A percentile compares a stretch with the other conserved stretches of the same genome.
These are phyloP conservation scores for Enteromius afrohamiltoni DNA, from an alignment of 2,797 vertebrate species.

Conservation along the genomic window DNA sequence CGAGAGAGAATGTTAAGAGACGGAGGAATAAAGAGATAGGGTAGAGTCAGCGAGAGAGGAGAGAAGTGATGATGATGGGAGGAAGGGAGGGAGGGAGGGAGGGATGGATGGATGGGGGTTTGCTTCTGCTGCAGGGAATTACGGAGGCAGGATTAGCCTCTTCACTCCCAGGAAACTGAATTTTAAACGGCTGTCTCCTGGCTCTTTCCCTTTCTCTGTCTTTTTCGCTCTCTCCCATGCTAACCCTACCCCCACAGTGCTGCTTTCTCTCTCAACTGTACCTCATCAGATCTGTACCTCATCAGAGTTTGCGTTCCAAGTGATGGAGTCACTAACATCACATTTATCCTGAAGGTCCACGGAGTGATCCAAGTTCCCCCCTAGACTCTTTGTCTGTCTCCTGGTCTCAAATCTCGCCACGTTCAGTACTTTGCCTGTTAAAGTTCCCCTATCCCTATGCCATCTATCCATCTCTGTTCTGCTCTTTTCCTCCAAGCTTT, in stretches of 20 bases:
- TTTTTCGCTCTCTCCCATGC: constrained; percentile 69
- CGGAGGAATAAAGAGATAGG: constrained; percentile 71
- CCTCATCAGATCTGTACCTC: constrained; percentile 53
- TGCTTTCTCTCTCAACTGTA: constrained; percentile 49
- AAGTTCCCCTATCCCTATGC: not conserved
- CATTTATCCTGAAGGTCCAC: constrained; percentile 46
- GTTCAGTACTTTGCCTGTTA: constrained; percentile 26
- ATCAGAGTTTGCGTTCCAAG: constrained; percentile 53
- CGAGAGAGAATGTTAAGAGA: constrained; percentile 59
- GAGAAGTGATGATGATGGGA: constrained; percentile 56
- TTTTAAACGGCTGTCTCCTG: constrained; percentile 96
- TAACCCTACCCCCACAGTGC: constrained; percentile 45
- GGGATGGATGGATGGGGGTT: constrained; percentile 79
- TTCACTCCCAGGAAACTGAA: constrained; percentile 99
- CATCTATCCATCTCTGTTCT: constrained; percentile 1
- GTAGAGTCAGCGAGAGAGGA: constrained; percentile 81
- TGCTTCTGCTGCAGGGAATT: constrained; percentile 99
- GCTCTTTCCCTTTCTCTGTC: constrained; percentile 65
- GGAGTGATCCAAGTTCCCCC: constrained; percentile 39
- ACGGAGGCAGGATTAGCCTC: constrained; percentile 99
- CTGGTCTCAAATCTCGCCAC: constrained; percentile 25
- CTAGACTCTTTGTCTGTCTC: constrained; percentile 15
- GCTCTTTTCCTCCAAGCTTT: not conserved
- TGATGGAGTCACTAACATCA: constrained; percentile 45
- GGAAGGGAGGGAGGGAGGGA: constrained; percentile 55